Percentiles rank a stretch among this genome's conserved stretches.
phyloP scores from a whole-genome alignment of 2,888 invertebrate genomes.

The Melinopterus prodromus region DNA sequence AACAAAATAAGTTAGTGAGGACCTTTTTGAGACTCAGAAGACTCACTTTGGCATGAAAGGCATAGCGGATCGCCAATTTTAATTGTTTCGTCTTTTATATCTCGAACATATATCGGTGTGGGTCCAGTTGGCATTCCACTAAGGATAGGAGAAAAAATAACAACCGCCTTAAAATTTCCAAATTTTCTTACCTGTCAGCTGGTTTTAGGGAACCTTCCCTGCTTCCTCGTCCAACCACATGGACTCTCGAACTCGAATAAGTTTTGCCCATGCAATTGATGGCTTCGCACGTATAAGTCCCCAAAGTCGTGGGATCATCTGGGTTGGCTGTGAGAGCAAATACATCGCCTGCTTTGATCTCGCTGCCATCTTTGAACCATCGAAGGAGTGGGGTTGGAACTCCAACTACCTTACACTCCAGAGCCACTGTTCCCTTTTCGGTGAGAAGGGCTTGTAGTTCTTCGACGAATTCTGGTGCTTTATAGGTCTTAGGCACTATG shows the following conservation, averaged over 20 bases:
- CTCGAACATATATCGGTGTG: constrained; percentile 80
- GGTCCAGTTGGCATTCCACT: constrained; percentile 64
- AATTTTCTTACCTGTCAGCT: constrained; percentile 66
- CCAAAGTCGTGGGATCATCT: constrained; percentile 85
- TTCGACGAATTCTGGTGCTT: constrained; percentile 86
- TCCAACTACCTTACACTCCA: constrained; percentile 91
- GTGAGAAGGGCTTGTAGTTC: constrained; percentile 84
- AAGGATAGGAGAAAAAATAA: constrained; percentile 5
- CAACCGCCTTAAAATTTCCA: background rate
- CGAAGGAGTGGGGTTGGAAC: constrained; percentile 78
- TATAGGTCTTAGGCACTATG: constrained; percentile 88
- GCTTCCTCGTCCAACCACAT: constrained; percentile 78
- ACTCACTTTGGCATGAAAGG: constrained; percentile 76
- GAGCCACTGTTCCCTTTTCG: constrained; percentile 86
- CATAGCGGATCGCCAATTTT: constrained; percentile 80
- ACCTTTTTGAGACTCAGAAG: constrained; percentile 28
- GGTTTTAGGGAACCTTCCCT: constrained; percentile 75
- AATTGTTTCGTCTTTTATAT: constrained; percentile 76
- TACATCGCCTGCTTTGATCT: constrained; percentile 89
- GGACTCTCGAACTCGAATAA: constrained; percentile 84
- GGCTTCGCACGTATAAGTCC: constrained; percentile 88
- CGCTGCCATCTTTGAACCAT: constrained; percentile 86
- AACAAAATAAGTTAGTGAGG: constrained; percentile 31
- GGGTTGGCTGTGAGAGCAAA: constrained; percentile 87
- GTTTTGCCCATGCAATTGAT: constrained; percentile 88